Percentiles rank a stretch among this genome's conserved stretches.
These are phyloP conservation scores for Scaptomyza graminum DNA, from an alignment of 1,140 invertebrate species.

Conservation along the genomic window DNA sequence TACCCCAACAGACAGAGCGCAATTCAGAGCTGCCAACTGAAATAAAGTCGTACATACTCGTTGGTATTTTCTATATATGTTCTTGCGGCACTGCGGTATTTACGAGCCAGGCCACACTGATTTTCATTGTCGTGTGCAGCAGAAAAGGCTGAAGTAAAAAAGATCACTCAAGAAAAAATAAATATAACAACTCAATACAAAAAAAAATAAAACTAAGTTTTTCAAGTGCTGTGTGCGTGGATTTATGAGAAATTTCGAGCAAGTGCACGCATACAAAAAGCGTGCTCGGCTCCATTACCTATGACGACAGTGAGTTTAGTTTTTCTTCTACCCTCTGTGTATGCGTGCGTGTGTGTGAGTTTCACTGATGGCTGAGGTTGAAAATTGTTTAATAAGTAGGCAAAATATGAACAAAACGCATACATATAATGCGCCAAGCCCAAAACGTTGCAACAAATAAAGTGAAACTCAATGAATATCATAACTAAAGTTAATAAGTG, in stretches of 20 bases:
- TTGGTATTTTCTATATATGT: slow-evolving; percentile 30
- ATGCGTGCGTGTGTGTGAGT: slow-evolving; percentile 54
- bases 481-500: slow-evolving; percentile 40
- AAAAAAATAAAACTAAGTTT: slow-evolving; percentile 30
- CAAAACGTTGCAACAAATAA: slow-evolving; percentile 18
- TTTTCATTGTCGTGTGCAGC: slow-evolving; percentile 56
- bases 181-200: slow-evolving; percentile 47
- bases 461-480: slow-evolving; percentile 28
- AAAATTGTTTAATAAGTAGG: slow-evolving; percentile 76
- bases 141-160: slow-evolving; percentile 63
- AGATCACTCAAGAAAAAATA: slow-evolving; percentile 66
- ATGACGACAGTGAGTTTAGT: slow-evolving; percentile 78
- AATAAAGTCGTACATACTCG: too few relatives aligned
- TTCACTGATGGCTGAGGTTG: slow-evolving; percentile 61
- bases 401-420: slow-evolving; percentile 55
- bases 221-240: slow-evolving; percentile 56
- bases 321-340: slow-evolving; percentile 55
- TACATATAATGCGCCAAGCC: slow-evolving; percentile 27
- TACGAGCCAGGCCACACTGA: slow-evolving; percentile 40
- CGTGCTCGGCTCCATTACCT: slow-evolving; percentile 48
- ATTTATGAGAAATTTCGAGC: slow-evolving; percentile 49
- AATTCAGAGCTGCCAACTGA: too few relatives aligned
- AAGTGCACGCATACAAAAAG: slow-evolving; percentile 52
- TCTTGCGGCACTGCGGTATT: slow-evolving; percentile 37
- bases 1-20: too few relatives aligned